Percentiles rank a stretch among this genome's conserved stretches.
Evolutionary conservation across 2,113 vertebrate species (phyloP).

Genomic region (Pongo abelii): DNA sequence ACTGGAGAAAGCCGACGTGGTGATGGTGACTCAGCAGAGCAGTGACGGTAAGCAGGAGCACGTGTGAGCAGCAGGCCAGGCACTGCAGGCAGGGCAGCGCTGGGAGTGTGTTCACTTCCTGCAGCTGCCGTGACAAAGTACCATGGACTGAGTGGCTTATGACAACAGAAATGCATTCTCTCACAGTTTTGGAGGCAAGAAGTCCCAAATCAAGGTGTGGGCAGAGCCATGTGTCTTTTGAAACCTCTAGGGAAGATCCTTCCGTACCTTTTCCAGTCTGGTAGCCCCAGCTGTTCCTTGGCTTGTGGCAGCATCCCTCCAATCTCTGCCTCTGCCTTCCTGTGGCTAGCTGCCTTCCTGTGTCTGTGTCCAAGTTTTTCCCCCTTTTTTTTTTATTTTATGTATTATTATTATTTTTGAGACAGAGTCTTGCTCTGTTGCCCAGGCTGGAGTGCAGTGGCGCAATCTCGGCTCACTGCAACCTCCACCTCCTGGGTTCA

Average conservation of each 20-base stretch:
- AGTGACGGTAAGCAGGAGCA: conserved; percentile 89
- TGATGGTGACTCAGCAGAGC: conserved; percentile 92
- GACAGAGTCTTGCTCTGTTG: too few relatives aligned
- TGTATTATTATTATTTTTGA: too few relatives aligned
- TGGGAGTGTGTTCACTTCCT: accelerated
- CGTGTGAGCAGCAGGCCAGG: accelerated
- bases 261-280: background rate
- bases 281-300: background rate
- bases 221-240: background rate
- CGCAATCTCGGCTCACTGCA: too few relatives aligned
- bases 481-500: too few relatives aligned
- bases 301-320: background rate
- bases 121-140: background rate
- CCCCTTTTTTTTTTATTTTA: background rate
- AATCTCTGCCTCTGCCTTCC: background rate
- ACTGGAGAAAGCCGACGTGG: conserved; percentile 95
- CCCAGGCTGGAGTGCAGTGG: too few relatives aligned
- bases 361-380: background rate
- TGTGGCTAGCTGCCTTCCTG: background rate
- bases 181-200: background rate
- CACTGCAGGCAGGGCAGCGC: accelerated
- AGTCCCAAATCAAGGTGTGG: background rate
- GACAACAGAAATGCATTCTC: background rate
- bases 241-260: background rate
- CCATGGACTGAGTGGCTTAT: background rate